phyloP scores from a whole-genome alignment of 2,888 invertebrate species.

The Xanthostigma xanthostigma region DNA sequence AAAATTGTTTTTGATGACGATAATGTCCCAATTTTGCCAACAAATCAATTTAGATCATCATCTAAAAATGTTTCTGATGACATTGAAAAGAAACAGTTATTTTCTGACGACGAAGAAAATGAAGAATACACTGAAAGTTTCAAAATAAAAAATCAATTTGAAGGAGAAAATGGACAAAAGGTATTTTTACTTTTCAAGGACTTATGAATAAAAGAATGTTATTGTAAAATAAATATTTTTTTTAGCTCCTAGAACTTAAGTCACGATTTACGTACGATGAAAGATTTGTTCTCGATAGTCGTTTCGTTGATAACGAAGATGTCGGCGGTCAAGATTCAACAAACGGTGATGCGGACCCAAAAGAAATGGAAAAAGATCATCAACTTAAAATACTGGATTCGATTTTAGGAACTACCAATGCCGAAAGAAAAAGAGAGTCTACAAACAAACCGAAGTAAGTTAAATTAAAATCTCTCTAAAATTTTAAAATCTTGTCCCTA shows the following conservation, averaged over 20 bases:
- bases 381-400: constrained; percentile 34
- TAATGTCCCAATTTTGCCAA: constrained; percentile 2
- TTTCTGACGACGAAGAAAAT: constrained; percentile 28
- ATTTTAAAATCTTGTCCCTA: too few species aligned
- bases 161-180: constrained; percentile 48
- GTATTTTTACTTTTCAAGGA: constrained; percentile 20
- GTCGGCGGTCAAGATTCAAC: constrained; percentile 20
- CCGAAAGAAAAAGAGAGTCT: too few species aligned
- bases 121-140: constrained; percentile 42
- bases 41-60: neutral
- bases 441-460: too few species aligned
- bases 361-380: constrained; percentile 25
- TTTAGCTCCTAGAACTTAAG: constrained; percentile 53
- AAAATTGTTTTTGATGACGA: constrained; percentile 48
- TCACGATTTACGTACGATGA: constrained; percentile 58
- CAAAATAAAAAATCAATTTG: constrained; percentile 47
- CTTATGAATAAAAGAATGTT: constrained; percentile 4
- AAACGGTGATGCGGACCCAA: constrained; percentile 16
- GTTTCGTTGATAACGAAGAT: constrained; percentile 48
- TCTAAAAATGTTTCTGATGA: constrained; percentile 1
- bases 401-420: constrained; percentile 19
- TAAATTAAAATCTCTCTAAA: too few species aligned
- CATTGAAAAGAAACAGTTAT: constrained; percentile 23
- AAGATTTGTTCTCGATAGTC: constrained; percentile 58
- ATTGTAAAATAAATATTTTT: constrained; percentile 6